Base-by-base conservation (phyloP, 2,888 invertebrate species). In the Caradrina clavipalpis region DNA sequence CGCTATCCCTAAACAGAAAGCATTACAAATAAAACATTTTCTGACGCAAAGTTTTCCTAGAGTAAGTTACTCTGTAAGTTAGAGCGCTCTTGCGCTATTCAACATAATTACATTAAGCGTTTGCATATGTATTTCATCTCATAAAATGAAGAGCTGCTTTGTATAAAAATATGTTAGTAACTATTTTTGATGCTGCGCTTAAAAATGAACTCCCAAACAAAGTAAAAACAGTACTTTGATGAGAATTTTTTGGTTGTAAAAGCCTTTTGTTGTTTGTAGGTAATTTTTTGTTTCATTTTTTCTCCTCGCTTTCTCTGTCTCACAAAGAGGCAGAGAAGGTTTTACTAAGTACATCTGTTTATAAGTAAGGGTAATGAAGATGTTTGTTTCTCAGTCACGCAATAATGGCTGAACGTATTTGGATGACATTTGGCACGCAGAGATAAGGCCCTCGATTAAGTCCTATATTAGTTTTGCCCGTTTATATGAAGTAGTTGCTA, bases 71-170 rank as follows among this genome's bases (percentile, higher is more conserved):
- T 58, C 26, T 59, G 58, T n/a, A 74, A 76, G 68, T 68, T 74
- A 47, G 47, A 56, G 63, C 49, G 60, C 39, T 22, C 80, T 53
- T 53, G 55, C 22, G 39, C 60, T 69, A 57, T 63, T 69, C 60
- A 63, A 51, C 57, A 55, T 63, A 80, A 80, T 69, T 63, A 76
- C 59, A 80, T 76, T 76, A 42, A 53, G 62, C 45, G 63, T 60
- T 53, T 57, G 54, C 62, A 57, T 69, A 54, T 58, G 60, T 76
- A 57, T 60, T 75, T 49, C 53, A 49, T 49, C 56, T 68, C 76
- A 68, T 79, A 61, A 74, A 74, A 72, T 15, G 47, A 42, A 69
- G 59, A 50, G 19, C 64, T 35, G 64, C 50, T 67, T 75, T 79
- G 80, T 74, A 47, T 53, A 68, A 75, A 79, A 81, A 63, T 26